Percentiles rank a stretch among this genome's conserved stretches.
Evolutionary conservation across 1,140 invertebrate genomes (phyloP).

Genomic region (Papilio glaucus): DNA sequence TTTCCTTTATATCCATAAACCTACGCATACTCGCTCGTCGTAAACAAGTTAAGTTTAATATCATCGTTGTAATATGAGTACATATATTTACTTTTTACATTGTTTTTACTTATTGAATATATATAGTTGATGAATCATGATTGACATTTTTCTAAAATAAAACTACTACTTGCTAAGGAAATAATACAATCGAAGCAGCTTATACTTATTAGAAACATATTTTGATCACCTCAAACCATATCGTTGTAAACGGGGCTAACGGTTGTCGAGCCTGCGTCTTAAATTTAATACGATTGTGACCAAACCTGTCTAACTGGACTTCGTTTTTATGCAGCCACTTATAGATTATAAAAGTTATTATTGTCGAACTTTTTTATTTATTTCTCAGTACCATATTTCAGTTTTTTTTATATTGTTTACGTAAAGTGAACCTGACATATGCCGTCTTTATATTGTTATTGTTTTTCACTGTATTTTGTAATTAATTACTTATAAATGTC

Average conservation of each 20-base stretch:
- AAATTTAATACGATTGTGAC: conserved; percentile 20
- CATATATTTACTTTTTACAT: background rate
- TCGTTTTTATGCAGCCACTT: conserved; percentile 11
- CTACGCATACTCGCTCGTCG: too few relatives aligned
- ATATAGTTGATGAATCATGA: too few relatives aligned
- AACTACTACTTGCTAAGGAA: background rate
- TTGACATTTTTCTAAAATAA: background rate
- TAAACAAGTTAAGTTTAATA: too few relatives aligned
- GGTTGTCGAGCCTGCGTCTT: background rate
- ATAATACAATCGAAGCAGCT: background rate
- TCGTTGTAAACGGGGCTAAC: conserved; percentile 14
- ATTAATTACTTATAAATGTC: background rate
- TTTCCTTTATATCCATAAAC: too few relatives aligned
- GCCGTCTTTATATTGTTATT: background rate
- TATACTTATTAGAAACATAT: background rate
- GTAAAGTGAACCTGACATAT: background rate
- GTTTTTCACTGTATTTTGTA: background rate
- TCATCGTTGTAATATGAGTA: too few relatives aligned
- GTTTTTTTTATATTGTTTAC: conserved; percentile 2
- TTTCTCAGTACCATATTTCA: conserved; percentile 3
- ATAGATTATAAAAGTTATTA: conserved; percentile 23
- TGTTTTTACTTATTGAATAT: background rate
- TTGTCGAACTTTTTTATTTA: conserved; percentile 2
- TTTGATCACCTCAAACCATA: conserved; percentile 1
- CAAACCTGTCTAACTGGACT: conserved; percentile 29